phyloP scores from a whole-genome alignment of 1,140 invertebrate genomes.

The Chironomus striatipennis region DNA sequence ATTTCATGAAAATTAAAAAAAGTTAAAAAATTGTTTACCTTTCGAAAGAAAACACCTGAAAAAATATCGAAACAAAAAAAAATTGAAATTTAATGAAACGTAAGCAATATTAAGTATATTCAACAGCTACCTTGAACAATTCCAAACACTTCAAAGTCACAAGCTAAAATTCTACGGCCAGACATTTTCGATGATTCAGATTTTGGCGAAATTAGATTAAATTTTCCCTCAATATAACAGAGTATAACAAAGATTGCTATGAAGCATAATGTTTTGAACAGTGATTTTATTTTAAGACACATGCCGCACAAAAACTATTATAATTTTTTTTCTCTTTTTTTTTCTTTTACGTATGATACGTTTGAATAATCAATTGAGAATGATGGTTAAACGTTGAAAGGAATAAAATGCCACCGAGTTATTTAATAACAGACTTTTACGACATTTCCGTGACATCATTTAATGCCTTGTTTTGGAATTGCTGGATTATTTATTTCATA shows the following conservation, averaged over 20 bases:
- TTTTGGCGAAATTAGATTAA: neutral
- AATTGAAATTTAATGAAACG: neutral
- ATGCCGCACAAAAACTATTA: neutral
- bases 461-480: no score
- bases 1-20: neutral
- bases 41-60: conserved; percentile 45
- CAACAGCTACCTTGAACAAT: conserved; percentile 41
- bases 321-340: no score
- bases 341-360: no score
- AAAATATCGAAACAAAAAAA: neutral
- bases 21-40: conserved; percentile 34
- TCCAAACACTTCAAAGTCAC: conserved; percentile 47
- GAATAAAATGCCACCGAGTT: no score
- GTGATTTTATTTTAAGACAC: neutral
- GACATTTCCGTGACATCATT: no score
- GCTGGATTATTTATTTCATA: no score
- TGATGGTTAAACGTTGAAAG: no score
- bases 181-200: neutral
- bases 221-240: conserved; percentile 10
- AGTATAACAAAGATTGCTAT: neutral
- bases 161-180: neutral
- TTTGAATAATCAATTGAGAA: no score
- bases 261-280: neutral
- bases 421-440: no score
- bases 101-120: conserved; percentile 18